Percentiles rank a stretch among this genome's conserved stretches.
phyloP scores from a whole-genome alignment of 1,140 invertebrate species.

The Diorhabda sublineata region DNA sequence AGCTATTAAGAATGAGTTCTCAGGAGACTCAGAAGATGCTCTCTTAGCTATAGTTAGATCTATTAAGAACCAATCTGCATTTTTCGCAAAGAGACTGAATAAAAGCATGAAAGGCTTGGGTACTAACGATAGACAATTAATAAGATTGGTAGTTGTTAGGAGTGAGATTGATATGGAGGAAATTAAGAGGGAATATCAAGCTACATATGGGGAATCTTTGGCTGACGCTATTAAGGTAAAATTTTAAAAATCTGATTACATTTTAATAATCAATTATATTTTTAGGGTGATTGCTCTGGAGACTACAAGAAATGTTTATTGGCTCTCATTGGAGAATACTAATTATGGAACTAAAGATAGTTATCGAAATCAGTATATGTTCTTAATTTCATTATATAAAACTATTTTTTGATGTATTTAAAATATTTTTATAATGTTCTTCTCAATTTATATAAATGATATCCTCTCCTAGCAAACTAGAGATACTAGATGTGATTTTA shows the following conservation, averaged over 20 bases:
- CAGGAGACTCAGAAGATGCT: constrained; percentile 62
- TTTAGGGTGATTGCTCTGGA: constrained; percentile 52
- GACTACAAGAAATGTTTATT: constrained; percentile 53
- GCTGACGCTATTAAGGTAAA: constrained; percentile 76
- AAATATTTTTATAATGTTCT: too few relatives aligned
- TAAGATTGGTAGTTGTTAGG: constrained; percentile 80
- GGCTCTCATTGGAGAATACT: constrained; percentile 41
- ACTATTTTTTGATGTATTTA: too few relatives aligned
- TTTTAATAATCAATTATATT: constrained; percentile 25
- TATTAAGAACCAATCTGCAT: constrained; percentile 76
- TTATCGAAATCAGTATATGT: too few relatives aligned
- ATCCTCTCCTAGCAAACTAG: too few relatives aligned
- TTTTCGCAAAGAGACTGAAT: constrained; percentile 85
- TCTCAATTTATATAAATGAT: too few relatives aligned
- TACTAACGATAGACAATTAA: constrained; percentile 80
- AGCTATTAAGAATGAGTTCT: constrained; percentile 68
- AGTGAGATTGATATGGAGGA: constrained; percentile 85
- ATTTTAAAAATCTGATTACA: constrained; percentile 17
- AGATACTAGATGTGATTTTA: too few relatives aligned
- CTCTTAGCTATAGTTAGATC: constrained; percentile 70
- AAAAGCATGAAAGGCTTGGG: constrained; percentile 82
- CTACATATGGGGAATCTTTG: constrained; percentile 74
- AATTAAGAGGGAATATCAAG: constrained; percentile 78
- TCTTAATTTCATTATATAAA: too few relatives aligned
- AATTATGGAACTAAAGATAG: neutral